phyloP scores from a whole-genome alignment of 2,888 invertebrate species.

The Ischnura elegans region DNA sequence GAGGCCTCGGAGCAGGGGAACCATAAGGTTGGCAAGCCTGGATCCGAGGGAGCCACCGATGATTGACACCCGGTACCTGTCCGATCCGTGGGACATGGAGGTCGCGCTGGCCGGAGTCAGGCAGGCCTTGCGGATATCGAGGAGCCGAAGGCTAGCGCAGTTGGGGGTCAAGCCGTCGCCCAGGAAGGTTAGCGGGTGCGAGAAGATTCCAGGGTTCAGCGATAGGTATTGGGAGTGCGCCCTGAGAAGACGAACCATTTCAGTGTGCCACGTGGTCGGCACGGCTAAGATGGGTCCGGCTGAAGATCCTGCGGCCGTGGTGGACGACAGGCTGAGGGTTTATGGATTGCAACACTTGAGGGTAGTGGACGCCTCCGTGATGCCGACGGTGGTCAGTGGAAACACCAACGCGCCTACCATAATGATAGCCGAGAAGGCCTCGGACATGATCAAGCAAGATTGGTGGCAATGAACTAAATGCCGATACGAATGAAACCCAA shows the following conservation, averaged over 20 bases:
- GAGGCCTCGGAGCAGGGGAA: conserved; percentile 86
- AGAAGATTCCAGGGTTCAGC: conserved; percentile 71
- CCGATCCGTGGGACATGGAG: conserved; percentile 66
- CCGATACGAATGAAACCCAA: not conserved
- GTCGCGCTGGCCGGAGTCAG: conserved; percentile 48
- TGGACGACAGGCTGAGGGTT: conserved; percentile 73
- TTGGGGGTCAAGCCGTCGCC: not conserved
- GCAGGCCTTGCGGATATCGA: conserved; percentile 68
- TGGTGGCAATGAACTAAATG: not conserved
- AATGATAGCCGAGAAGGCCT: conserved; percentile 75
- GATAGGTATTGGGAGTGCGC: conserved; percentile 71
- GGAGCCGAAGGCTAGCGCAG: not conserved
- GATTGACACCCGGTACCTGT: conserved; percentile 82
- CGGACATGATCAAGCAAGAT: conserved; percentile 71
- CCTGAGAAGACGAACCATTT: conserved; percentile 67
- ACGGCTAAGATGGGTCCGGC: conserved; percentile 74
- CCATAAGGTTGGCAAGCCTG: conserved; percentile 83
- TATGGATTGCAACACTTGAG: conserved; percentile 74
- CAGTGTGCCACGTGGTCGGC: conserved; percentile 72
- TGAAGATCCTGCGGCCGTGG: conserved; percentile 73
- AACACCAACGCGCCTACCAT: conserved; percentile 75
- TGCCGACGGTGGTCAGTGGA: conserved; percentile 75
- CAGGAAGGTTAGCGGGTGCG: not conserved
- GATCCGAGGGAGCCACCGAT: conserved; percentile 86
- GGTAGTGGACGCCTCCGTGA: conserved; percentile 75